Conservation (phyloP, 2,888 invertebrate genomes). For the Spisula solida region DNA sequence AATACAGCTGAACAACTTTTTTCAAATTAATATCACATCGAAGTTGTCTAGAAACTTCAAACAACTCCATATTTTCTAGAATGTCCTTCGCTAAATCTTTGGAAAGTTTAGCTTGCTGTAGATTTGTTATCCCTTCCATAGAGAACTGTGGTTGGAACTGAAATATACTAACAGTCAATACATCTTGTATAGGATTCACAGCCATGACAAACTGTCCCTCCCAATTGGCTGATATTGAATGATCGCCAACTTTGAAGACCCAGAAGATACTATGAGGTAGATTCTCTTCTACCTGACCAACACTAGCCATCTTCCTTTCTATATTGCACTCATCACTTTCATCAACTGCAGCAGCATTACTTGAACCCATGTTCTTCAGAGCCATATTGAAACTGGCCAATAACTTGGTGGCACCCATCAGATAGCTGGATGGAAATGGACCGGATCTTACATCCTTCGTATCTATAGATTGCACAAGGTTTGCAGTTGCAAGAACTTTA, state of each 20-base stretch:
- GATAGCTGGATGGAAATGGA: constrained; percentile 51
- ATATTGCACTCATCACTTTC: constrained; percentile 12
- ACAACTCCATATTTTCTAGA: constrained; percentile 65
- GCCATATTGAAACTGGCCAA: constrained; percentile 63
- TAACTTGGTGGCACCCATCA: constrained; percentile 56
- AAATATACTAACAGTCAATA: constrained; percentile 59
- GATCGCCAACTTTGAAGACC: constrained; percentile 55
- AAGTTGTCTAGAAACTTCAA: constrained; percentile 71
- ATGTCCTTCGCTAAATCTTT: constrained; percentile 65
- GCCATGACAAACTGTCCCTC: constrained; percentile 70
- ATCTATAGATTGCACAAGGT: constrained; percentile 48
- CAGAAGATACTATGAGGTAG: constrained; percentile 70
- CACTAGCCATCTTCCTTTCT: constrained; percentile 31
- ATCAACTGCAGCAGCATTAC: constrained; percentile 19
- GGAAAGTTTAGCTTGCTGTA: constrained; percentile 61
- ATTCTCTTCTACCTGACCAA: constrained; percentile 68
- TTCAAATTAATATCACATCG: constrained; percentile 59
- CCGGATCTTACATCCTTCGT: constrained; percentile 46
- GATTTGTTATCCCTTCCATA: constrained; percentile 59
- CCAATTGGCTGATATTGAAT: constrained; percentile 57
- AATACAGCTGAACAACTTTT: constrained; percentile 53
- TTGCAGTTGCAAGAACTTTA: constrained; percentile 51
- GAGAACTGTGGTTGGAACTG: constrained; percentile 65
- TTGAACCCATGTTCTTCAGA: constrained; percentile 52
- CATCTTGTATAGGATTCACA: constrained; percentile 61